Percentiles rank a stretch among this genome's conserved stretches.
These are phyloP conservation scores for Myrmophylax atrothorax DNA, from an alignment of 2,113 vertebrate genomes.

Conservation along the genomic window DNA sequence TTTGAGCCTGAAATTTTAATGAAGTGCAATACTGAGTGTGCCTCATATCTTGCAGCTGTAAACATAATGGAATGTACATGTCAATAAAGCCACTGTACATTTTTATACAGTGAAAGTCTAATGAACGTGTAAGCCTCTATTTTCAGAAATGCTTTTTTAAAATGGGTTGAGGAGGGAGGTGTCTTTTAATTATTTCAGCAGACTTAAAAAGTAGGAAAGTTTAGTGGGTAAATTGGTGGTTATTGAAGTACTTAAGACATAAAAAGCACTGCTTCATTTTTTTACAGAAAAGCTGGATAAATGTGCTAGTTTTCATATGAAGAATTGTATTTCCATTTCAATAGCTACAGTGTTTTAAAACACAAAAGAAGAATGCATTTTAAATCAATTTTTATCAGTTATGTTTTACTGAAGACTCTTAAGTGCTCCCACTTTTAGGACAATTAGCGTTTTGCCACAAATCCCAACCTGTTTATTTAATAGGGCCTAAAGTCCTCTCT, in stretches of 20 bases:
- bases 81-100: conserved; percentile 99
- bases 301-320: neutral
- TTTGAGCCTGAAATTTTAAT: conserved; percentile 99
- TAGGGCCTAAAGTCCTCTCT: neutral
- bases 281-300: neutral
- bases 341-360: neutral
- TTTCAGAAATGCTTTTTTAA: neutral
- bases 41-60: conserved; percentile 99
- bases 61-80: conserved; percentile 99
- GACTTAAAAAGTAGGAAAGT: neutral
- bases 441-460: neutral
- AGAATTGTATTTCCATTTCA: neutral
- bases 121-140: conserved; percentile 42
- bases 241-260: neutral
- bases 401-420: neutral
- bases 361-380: neutral
- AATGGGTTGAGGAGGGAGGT: accelerated
- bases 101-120: conserved; percentile 97
- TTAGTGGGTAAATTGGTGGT: neutral
- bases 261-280: neutral
- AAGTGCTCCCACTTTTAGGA: neutral
- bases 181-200: neutral
- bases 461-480: neutral
- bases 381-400: neutral
- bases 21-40: conserved; percentile 99